phyloP scores from a whole-genome alignment of 2,797 vertebrate genomes.

The Artibeus lituratus region DNA sequence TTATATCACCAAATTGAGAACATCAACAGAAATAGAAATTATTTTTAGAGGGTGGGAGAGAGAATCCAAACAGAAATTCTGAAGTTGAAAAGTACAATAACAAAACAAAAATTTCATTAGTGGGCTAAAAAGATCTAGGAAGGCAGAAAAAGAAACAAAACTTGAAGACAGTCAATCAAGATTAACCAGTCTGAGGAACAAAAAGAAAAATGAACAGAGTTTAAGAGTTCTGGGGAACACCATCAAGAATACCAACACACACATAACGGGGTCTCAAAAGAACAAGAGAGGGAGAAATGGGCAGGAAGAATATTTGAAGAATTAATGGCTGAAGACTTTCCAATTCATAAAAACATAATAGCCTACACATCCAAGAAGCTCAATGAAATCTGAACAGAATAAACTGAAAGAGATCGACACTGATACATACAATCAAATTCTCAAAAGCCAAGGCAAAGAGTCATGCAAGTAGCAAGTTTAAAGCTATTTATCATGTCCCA shows the following conservation, averaged over 20 bases:
- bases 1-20: background rate
- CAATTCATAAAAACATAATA: slow-evolving; percentile 4
- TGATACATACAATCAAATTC: background rate
- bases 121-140: background rate
- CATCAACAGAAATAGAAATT: background rate
- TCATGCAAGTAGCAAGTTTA: background rate
- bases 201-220: background rate
- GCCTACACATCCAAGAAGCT: background rate
- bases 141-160: background rate
- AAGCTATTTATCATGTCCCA: background rate
- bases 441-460: background rate
- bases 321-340: background rate
- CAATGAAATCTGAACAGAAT: background rate
- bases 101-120: background rate
- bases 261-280: background rate
- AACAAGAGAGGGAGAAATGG: background rate
- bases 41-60: background rate
- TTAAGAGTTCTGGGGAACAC: background rate
- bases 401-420: background rate
- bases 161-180: background rate
- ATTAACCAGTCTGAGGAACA: background rate
- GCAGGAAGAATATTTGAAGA: background rate
- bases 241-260: background rate
- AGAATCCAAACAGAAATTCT: background rate
- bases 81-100: background rate